Percentiles rank a stretch among this genome's conserved stretches.
These are phyloP conservation scores for Drosophila funebris DNA, from an alignment of 1,140 invertebrate genomes.

Conservation along the genomic window DNA sequence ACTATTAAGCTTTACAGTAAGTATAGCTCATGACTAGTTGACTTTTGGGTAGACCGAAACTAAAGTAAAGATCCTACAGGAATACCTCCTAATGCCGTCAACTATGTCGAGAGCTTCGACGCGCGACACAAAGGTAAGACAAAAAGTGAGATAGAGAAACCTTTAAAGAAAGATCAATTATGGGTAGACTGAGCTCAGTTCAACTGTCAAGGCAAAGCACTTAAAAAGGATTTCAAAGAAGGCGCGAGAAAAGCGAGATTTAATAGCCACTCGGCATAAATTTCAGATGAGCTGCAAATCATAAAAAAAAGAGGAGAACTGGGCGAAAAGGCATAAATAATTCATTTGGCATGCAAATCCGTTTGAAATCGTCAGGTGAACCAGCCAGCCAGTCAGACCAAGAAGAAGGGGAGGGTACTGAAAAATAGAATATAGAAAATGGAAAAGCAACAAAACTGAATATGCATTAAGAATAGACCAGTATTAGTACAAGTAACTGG, in stretches of 20 bases:
- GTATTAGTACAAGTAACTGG: constrained; percentile 39
- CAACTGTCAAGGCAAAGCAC: constrained; percentile 18
- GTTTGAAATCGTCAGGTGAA: constrained; percentile 68
- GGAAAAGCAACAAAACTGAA: constrained; percentile 65
- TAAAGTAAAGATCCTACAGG: constrained; percentile 41
- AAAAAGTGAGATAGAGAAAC: background rate
- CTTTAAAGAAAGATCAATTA: background rate
- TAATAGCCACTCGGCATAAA: constrained; percentile 83
- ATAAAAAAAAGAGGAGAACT: constrained; percentile 39
- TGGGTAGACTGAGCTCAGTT: background rate
- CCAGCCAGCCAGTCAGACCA: background rate
- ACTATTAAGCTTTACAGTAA: constrained; percentile 94
- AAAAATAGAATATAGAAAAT: constrained; percentile 35
- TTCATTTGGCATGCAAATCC: constrained; percentile 81
- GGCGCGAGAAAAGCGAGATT: constrained; percentile 60
- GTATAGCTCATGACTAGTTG: constrained; percentile 13
- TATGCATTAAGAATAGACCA: constrained; percentile 56
- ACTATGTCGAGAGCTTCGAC: constrained; percentile 79
- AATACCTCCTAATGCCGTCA: constrained; percentile 82
- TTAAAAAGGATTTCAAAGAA: constrained; percentile 19
- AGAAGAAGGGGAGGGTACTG: constrained; percentile 1
- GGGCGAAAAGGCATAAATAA: constrained; percentile 70
- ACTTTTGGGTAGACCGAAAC: background rate
- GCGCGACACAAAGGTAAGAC: constrained; percentile 79
- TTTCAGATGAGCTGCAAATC: constrained; percentile 70